Evolutionary conservation across 2,888 invertebrate genomes (phyloP), one percentile per base, ranked within the genome.

Genomic region (Dolichomitus sp.): DNA sequence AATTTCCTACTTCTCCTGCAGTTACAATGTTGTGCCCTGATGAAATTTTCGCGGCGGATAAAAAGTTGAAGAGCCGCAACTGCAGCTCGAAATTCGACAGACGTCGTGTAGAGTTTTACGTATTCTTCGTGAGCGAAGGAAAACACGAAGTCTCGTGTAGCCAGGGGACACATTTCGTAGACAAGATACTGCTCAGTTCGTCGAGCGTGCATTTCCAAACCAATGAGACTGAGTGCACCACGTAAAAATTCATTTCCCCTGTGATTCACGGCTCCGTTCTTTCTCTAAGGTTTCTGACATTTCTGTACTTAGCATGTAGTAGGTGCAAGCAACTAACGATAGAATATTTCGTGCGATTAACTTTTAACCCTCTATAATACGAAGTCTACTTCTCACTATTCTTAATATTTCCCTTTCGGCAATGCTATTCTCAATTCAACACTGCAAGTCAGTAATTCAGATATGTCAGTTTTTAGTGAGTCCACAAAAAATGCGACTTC

Each of bases 151-250:
- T 37, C 19, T 40, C 11, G 27, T 17, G 45, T 42, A 52, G 33
- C 17, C 68, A 48, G 45, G 52, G 33, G 59, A 66, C 27, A 40
- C 33, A 37, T 72, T 45, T 42, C 11, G 48, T 17, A 37, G 5
- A 14, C 65, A 45, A 66, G 54, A 66, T 75, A 74, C 17, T n/a
- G 63, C 63, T 59, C 11, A 1, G 11, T 23, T 19, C 33, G 33
- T 17, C n/a, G 17, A 30, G 27, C n/a, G 17, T 40, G 9, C 52
- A 52, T 11, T 52, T 57, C 12, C 52, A 45, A 73, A 68, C 54
- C 77, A 73, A 81, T 81, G 69, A 78, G 52, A 54, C 73, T 73
- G 77, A 78, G 81, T 81, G 77, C 68, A 78, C 45, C 27, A 37
- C 45, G 45, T 70, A 57, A 78, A 81, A 73, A 81, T 81, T 77